A percentile compares a stretch with the other conserved stretches of the same genome.
These are phyloP conservation scores for Drosophila ezoana DNA, from an alignment of 2,888 invertebrate species.

Conservation along the genomic window DNA sequence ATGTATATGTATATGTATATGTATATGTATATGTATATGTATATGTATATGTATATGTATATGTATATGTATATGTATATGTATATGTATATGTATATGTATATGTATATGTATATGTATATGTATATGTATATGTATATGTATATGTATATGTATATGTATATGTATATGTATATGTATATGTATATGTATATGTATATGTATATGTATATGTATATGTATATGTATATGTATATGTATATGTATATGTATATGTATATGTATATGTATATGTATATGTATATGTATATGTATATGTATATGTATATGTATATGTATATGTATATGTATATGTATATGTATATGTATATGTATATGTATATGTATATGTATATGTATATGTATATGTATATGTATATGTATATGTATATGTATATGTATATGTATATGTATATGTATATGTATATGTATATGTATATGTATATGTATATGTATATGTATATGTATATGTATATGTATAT, in stretches of 20 bases:
- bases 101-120: not conserved
- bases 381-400: not conserved
- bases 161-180: not conserved
- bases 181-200: not conserved
- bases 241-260: not conserved
- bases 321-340: not conserved
- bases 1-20: not conserved
- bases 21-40: conserved; percentile 1
- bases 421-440: not conserved
- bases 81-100: not conserved
- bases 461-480: not conserved
- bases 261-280: not conserved
- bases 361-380: not conserved
- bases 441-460: not conserved
- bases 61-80: not conserved
- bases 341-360: not conserved
- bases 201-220: not conserved
- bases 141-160: not conserved
- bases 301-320: not conserved
- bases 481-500: not conserved
- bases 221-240: not conserved
- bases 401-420: not conserved
- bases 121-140: not conserved
- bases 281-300: not conserved
- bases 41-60: not conserved